Percentiles rank a stretch among this genome's conserved stretches.
phyloP scores from a whole-genome alignment of 92 coral and sea anemone species.

The Epizoanthus ramosus region DNA sequence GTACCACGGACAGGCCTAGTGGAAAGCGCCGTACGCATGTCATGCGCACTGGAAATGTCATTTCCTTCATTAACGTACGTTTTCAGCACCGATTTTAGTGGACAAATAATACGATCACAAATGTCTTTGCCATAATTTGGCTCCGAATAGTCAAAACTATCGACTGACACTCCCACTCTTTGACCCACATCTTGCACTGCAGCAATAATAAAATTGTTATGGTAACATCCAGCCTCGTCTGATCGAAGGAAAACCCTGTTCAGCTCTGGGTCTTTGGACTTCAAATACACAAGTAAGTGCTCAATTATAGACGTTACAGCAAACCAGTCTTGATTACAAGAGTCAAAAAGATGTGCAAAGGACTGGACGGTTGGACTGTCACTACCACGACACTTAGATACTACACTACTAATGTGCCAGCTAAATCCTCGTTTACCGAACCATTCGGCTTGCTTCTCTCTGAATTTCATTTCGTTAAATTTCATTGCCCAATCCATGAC shows the following conservation, averaged over 20 bases:
- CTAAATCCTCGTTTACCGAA: constrained; percentile 72
- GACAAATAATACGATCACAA: constrained; percentile 53
- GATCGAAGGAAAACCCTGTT: constrained; percentile 45
- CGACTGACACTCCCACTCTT: constrained; percentile 45
- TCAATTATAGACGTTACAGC: constrained; percentile 31
- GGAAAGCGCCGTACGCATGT: constrained; percentile 58
- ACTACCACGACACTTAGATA: constrained; percentile 32
- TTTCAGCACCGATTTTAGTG: constrained; percentile 38
- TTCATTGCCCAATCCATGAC: constrained; percentile 85
- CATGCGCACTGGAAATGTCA: constrained; percentile 49
- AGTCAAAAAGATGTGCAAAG: constrained; percentile 34
- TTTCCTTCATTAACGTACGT: constrained; percentile 55
- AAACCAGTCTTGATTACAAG: constrained; percentile 38
- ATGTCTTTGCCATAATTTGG: constrained; percentile 61
- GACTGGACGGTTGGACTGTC: constrained; percentile 3
- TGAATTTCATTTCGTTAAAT: constrained; percentile 60
- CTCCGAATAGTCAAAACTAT: constrained; percentile 52
- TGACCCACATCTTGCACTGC: constrained; percentile 40
- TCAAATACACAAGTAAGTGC: constrained; percentile 25
- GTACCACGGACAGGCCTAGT: constrained; percentile 62
- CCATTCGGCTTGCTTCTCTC: constrained; percentile 76
- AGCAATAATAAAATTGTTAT: constrained; percentile 49
- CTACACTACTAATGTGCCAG: constrained; percentile 69
- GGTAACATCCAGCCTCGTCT: constrained; percentile 67
- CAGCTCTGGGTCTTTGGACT: constrained; percentile 9